Conservation (phyloP, 2,888 invertebrate genomes). For the Thecocarcelia acutangulata region DNA sequence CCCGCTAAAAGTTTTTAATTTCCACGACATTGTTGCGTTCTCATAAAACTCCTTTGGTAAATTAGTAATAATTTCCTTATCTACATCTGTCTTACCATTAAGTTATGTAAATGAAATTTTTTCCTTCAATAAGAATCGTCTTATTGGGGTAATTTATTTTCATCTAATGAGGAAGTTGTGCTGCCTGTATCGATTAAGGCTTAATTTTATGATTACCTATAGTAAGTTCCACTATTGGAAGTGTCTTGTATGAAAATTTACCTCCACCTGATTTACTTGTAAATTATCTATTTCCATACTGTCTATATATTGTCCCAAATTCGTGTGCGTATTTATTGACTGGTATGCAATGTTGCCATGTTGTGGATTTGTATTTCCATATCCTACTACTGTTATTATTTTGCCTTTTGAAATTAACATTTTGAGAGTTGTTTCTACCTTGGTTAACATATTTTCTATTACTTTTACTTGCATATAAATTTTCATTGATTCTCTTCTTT, state of each 20-base stretch:
- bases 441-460: not conserved
- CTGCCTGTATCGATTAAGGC: slow-evolving; percentile 68
- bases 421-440: too few species aligned
- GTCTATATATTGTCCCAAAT: not conserved
- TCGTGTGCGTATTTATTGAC: not conserved
- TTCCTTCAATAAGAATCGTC: slow-evolving; percentile 27
- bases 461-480: slow-evolving; percentile 12
- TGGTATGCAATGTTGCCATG: too few species aligned
- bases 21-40: slow-evolving; percentile 68
- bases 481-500: not conserved
- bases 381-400: too few species aligned
- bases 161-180: slow-evolving; percentile 61
- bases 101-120: slow-evolving; percentile 46
- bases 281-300: slow-evolving; percentile 61
- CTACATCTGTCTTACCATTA: slow-evolving; percentile 52
- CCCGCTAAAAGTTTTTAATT: slow-evolving; percentile 55
- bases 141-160: slow-evolving; percentile 61
- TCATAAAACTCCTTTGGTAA: slow-evolving; percentile 65
- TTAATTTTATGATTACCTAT: slow-evolving; percentile 63
- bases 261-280: slow-evolving; percentile 22
- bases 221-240: slow-evolving; percentile 67
- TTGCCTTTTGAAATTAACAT: too few species aligned
- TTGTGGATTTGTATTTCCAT: too few species aligned
- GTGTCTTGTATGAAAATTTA: slow-evolving; percentile 68
- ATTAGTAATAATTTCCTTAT: slow-evolving; percentile 66